Evolutionary conservation across 1,140 invertebrate species (phyloP), one percentile per base, ranked within the genome.

Genomic region (Bombus impatiens): DNA sequence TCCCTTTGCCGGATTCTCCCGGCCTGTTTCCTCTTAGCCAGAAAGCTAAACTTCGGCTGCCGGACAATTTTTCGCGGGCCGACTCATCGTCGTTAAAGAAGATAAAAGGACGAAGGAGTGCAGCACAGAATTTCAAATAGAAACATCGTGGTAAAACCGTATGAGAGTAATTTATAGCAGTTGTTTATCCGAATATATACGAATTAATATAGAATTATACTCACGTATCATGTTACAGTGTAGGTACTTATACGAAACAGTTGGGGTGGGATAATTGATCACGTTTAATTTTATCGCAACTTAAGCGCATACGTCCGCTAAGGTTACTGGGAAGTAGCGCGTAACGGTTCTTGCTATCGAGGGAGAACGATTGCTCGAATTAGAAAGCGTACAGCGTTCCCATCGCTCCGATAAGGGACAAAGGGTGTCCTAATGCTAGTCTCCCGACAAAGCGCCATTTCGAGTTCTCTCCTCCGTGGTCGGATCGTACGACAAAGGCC

Each of bases 401-500:
- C 75, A 44, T 78, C 80, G 68, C 10, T 65, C 65, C 62, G 90
- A 93, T 93, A 94, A 91, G 90, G 88, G 90, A 94, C 91, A 94
- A 94, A 94, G 89, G 90, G 86, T 91, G 88, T 84, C 89, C 86
- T 92, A 93, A 93, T 93, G 90, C 90, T 90, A 91, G 82, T 57
- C 75, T 37, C 47, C 35, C 86, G 88, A 91, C 88, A 91, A 93
- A 93, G 90, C 87, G 90, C 74, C 91, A 92, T 93, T 93, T 90
- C 90, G 86, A 72, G 71, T 57, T 70, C 85, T 86, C 22, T 37
- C 12, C 88, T 88, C 75, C 18, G 82, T 37, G 40, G 67, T 86
- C 75, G 78, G 82, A 87, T 74, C 40, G 88, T 84, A 91, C 91
- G 91, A 94, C 92, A 94, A 94, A 94, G 92, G 92, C 90, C 84